Evolutionary conservation across 2,888 invertebrate species (phyloP), one percentile per base, ranked within the genome.

Genomic region (Andricus quercusramuli): DNA sequence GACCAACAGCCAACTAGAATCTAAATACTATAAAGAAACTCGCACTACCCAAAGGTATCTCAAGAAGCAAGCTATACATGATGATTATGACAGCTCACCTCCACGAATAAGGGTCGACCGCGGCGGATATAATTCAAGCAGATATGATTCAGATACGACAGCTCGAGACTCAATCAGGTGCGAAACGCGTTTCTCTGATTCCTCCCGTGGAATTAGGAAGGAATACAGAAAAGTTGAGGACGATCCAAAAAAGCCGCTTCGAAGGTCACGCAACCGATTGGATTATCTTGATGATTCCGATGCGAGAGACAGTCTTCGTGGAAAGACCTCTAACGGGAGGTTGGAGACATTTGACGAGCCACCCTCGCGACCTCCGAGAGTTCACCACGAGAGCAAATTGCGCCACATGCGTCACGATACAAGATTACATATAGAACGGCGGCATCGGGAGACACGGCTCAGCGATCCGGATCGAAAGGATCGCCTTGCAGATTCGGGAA

Each of bases 401-500:
- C 91, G 86, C 92, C 94, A 91, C 89, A 90, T 78, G 82, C 88
- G 90, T 78, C 90, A 87, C 93, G 95, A 86, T 93, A 94, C 83
- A 22, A 85, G 88, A 92, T 94, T 91, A 6, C 90, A 92, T 81
- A 87, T 85, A 9, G 90, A 92, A 37, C 88, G 89, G 17, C 86
- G 88, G 6, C 87, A 88, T 37, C 89, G 88, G 78, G 91, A 92
- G 41, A 92, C 91, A 8, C 89, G 92, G 3, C 82, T 91, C 13
- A 93, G 93, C 82, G 94, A 93, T 83, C 90, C 91, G 47, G 94
- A 94, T 81, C 90, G 94, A 13, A 95, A 95, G 85, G 96, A 95
- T 88, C 94, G 95, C 78, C 93, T 96, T 78, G 96, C 95, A 3
- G 97, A 97, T 93, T 97, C 97, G 0, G 97, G 97, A 0, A 97